A percentile compares a stretch with the other conserved stretches of the same genome.
Conservation (phyloP, 2,113 vertebrate species). For the Enhydra lutris region DNA sequence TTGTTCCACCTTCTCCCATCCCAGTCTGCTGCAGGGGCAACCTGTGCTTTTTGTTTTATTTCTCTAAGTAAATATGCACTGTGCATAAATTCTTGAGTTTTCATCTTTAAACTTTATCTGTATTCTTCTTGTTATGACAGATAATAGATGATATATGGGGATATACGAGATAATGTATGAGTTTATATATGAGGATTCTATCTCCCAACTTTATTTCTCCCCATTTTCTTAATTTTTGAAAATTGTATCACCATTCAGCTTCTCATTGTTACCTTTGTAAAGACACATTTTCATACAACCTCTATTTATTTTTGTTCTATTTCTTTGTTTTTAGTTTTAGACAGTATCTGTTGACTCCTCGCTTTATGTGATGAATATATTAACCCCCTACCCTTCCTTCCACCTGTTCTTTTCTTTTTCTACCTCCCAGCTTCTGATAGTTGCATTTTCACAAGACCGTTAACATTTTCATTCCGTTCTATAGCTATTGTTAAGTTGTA, state of each 20-base stretch:
- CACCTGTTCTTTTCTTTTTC: not conserved
- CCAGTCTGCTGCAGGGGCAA: not conserved
- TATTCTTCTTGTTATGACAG: not conserved
- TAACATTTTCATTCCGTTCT: slow-evolving; percentile 12
- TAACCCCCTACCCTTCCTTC: not conserved
- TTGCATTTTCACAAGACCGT: not conserved
- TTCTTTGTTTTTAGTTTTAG: not conserved
- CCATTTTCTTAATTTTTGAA: not conserved
- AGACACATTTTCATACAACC: not conserved
- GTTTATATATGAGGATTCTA: not conserved
- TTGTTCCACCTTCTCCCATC: not conserved
- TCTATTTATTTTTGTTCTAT: not conserved
- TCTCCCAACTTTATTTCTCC: not conserved
- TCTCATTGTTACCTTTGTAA: slow-evolving; percentile 24
- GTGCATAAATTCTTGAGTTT: not conserved
- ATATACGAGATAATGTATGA: not conserved
- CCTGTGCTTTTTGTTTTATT: not conserved
- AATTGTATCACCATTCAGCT: not conserved
- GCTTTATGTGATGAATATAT: not conserved
- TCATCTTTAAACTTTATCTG: not conserved
- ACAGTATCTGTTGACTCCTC: not conserved
- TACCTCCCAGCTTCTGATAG: not conserved
- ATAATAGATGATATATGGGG: not conserved
- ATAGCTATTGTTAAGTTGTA: not conserved
- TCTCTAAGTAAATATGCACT: not conserved